These are phyloP conservation scores for Hirudo medicinalis DNA, from an alignment of 1,140 invertebrate species.

Conservation along the genomic window DNA sequence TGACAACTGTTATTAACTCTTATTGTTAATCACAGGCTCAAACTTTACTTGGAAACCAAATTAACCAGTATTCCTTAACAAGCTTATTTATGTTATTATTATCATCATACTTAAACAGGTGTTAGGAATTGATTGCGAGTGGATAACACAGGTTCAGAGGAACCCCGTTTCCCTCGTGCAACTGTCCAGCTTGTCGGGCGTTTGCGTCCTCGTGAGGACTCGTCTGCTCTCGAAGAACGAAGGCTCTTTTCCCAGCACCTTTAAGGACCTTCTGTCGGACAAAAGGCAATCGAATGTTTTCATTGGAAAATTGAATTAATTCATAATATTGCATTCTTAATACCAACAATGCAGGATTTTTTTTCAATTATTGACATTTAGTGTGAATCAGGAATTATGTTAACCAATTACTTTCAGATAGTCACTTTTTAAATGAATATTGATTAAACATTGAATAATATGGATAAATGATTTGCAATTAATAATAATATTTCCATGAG, in stretches of 20 bases:
- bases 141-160: constrained; percentile 42
- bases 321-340: not conserved
- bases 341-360: not conserved
- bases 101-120: constrained; percentile 29
- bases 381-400: not conserved
- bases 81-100: no score
- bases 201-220: constrained; percentile 52
- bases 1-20: no score
- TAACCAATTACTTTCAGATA: no score
- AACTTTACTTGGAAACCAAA: no score
- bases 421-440: no score
- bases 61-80: no score
- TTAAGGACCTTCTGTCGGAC: constrained; percentile 45
- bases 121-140: constrained; percentile 59
- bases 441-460: no score
- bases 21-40: no score
- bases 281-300: constrained; percentile 27
- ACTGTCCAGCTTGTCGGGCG: constrained; percentile 49
- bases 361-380: not conserved
- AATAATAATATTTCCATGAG: no score
- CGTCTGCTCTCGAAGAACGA: constrained; percentile 41
- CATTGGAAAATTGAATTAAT: not conserved
- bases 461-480: no score
- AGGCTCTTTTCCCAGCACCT: constrained; percentile 42
- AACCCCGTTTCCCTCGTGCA: constrained; percentile 51